Evolutionary conservation across 2,113 vertebrate species (phyloP), one percentile per base, ranked within the genome.

Genomic region (Bombycilla garrulus): DNA sequence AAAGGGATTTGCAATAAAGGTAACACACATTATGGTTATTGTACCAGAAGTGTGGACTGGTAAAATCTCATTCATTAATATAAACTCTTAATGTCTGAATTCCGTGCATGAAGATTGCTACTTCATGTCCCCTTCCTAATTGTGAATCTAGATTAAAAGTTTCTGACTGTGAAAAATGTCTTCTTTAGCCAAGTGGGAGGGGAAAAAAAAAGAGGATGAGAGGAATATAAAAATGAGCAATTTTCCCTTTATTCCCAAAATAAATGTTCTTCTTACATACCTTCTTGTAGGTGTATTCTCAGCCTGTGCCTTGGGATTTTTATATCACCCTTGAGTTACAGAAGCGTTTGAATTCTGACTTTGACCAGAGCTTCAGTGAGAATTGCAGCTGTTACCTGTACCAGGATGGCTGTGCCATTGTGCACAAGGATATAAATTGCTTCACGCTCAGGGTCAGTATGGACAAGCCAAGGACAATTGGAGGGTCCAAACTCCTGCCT

Each of bases 251-350:
- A 61, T 76, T 78, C 60, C 42, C 78, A 74, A 85, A 84, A 33
- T 73, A 87, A 92, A 31, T 35, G 21, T 90, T 89, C 2, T 71
- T 56, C 69, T 70, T 83, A 12, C 20, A 1, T 93, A 51, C 93
- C 81, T 78, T 82, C 47, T 81, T 96, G 36, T 93, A 99, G 98
- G 97, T 98, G 58, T 97, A 97, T 35, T 91, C 92, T 69, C 96
- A 98, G 42, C 94, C 98, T 66, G 90, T 98, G 62, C 98, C 98
- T 26, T 99, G 98, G 98, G 98, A 99, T 94, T 98, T 98, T 90
- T 98, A 98, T 70, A 97, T 99, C 91, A 94, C 76, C 8, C 91
- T 97, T 35, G 97, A 98, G 57, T 88, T 99, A 81, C 97, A 91
- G 71, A 97, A 98, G 73, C 97, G 98, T 38, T 93, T 98, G 81